Conservation (phyloP, 2,113 vertebrate genomes). For the Polyodon spathula region DNA sequence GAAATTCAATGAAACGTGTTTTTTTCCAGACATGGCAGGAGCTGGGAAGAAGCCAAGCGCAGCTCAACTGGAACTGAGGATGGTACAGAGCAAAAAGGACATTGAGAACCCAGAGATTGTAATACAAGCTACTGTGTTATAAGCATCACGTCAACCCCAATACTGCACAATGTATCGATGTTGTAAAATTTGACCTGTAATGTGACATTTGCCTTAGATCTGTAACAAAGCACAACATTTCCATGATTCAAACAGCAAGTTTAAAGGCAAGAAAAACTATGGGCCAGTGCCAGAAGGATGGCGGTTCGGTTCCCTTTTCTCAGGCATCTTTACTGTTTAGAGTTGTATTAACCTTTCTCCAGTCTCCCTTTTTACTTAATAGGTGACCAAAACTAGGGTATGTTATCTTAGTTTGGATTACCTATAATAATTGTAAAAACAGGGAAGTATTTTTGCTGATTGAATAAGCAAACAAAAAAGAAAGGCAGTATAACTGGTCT, state of each 20-base stretch:
- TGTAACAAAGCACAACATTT: constrained; percentile 53
- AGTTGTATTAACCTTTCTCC: background rate
- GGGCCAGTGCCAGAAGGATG: constrained; percentile 1
- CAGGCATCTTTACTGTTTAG: constrained; percentile 6
- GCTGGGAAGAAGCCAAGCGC: constrained; percentile 77
- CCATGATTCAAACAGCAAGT: constrained; percentile 35
- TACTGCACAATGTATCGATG: constrained; percentile 67
- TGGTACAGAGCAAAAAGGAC: constrained; percentile 94
- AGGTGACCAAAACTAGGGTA: too few species aligned
- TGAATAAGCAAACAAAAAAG: too few species aligned
- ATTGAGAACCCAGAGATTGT: constrained; percentile 93
- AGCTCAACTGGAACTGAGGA: constrained; percentile 86
- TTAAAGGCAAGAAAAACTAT: constrained; percentile 18
- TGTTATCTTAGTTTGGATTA: too few species aligned
- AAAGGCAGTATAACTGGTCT: too few species aligned
- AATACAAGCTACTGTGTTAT: constrained; percentile 79
- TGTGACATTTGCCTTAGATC: constrained; percentile 83
- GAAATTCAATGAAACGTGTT: too few species aligned
- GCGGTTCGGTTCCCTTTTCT: background rate
- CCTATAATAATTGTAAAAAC: too few species aligned
- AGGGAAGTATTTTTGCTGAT: too few species aligned
- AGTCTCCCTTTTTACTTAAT: background rate
- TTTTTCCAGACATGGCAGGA: constrained; percentile 69
- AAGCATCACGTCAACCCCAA: constrained; percentile 29
- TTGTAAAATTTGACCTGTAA: constrained; percentile 72